Evolutionary conservation across 1,140 invertebrate genomes (phyloP), one percentile per base, ranked within the genome.

Genomic region (Epicauta chinensis): DNA sequence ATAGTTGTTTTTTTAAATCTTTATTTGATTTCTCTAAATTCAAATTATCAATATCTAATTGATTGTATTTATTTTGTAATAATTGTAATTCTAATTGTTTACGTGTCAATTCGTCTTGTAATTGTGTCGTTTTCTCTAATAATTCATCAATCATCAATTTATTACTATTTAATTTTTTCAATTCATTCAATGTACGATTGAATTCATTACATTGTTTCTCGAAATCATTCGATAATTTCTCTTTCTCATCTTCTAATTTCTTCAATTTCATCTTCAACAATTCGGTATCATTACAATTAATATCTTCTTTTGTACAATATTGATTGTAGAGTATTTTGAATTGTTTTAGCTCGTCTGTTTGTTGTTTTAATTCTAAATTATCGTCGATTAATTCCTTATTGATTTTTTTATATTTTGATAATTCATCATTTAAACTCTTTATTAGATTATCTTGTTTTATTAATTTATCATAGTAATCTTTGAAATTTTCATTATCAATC

Each of bases 401-500:
- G 35, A 3, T 23, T 37, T 37, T 17, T 11, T 23, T 38, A n/a
- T 37, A 37, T 11, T 34, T 23, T 16, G 5, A n/a, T n/a, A 47
- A 30, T 12, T 47, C 10, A 2, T 47, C 34, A 13, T 47, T 37
- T 15, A 38, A 29, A 12, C n/a, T 0, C 23, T 38, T 47, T 10
- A 47, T 13, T 11, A 9, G 5, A 16, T 16, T 16, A 29, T 38
- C 34, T 12, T 29, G 36, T 38, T 47, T 38, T 13, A 47, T 29
- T 1, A 47, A 37, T 17, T 38, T 37, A 6, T 47, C 35, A 23
- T 47, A 47, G 16, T 34, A 38, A 9, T 47, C 45, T 38, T 47
- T 47, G 2, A 47, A 23, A 13, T 47, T 34, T 13, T 47, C 29
- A 37, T 47, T 47, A 29, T 47, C 45, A 10, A 38, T 5, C 12